Percentiles rank a stretch among this genome's conserved stretches.
Conservation (phyloP, 2,113 vertebrate genomes). For the Cyprinodon variegatus region DNA sequence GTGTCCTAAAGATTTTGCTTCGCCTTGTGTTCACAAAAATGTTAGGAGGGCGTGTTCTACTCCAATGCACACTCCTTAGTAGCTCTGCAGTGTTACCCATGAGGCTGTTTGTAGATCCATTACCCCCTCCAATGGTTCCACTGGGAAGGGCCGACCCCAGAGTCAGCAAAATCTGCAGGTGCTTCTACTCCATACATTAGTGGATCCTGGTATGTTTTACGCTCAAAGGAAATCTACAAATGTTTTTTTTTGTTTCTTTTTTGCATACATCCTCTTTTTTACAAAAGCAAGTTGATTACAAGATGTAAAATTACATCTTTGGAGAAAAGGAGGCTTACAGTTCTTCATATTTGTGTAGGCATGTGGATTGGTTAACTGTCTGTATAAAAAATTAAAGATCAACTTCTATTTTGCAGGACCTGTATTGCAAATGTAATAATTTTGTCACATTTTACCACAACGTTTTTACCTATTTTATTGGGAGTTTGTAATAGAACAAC, state of each 20-base stretch:
- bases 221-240: constrained; percentile 19
- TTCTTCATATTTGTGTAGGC: constrained; percentile 10
- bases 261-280: constrained; percentile 27
- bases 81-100: constrained; percentile 60
- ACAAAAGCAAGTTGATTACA: constrained; percentile 17
- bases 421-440: not conserved
- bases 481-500: not conserved
- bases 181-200: constrained; percentile 58
- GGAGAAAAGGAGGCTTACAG: constrained; percentile 4
- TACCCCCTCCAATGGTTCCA: constrained; percentile 64
- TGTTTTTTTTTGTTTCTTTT: constrained; percentile 8
- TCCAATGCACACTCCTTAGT: constrained; percentile 62
- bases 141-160: constrained; percentile 38
- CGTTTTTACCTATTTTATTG: not conserved
- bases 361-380: constrained; percentile 35
- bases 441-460: not conserved
- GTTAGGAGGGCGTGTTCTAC: constrained; percentile 40
- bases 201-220: constrained; percentile 30
- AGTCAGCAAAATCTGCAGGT: constrained; percentile 68
- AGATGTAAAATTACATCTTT: constrained; percentile 12
- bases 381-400: constrained; percentile 33
- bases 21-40: constrained; percentile 47
- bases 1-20: constrained; percentile 33
- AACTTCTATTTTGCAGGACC: not conserved
- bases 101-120: constrained; percentile 73